A percentile compares a stretch with the other conserved stretches of the same genome.
These are phyloP conservation scores for Papilio demoleus DNA, from an alignment of 2,888 invertebrate genomes.

Conservation along the genomic window DNA sequence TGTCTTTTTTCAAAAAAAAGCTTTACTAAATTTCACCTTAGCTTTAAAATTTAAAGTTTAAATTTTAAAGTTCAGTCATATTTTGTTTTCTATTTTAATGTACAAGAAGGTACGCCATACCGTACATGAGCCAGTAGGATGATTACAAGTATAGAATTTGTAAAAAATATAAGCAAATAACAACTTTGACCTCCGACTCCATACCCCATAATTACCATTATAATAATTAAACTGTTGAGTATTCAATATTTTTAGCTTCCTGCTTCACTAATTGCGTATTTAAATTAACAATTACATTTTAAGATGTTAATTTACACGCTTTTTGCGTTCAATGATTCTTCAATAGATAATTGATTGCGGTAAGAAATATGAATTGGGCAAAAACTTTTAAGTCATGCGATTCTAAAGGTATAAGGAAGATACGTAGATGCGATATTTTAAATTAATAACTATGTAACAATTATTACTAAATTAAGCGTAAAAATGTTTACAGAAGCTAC, in stretches of 20 bases:
- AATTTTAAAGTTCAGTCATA: no score
- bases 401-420: slow-evolving; percentile 1
- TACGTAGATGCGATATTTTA: background rate
- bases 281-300: slow-evolving; percentile 21
- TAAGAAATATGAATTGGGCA: background rate
- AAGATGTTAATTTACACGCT: slow-evolving; percentile 19
- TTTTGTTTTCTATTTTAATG: no score
- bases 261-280: slow-evolving; percentile 29
- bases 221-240: background rate
- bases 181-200: background rate
- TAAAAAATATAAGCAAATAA: slow-evolving; percentile 2
- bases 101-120: no score
- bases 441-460: background rate
- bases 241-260: slow-evolving; percentile 21
- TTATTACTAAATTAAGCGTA: background rate
- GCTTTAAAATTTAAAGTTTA: no score
- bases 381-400: background rate
- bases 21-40: no score
- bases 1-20: no score
- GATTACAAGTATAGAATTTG: background rate
- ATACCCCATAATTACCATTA: slow-evolving; percentile 12
- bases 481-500: slow-evolving; percentile 1
- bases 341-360: slow-evolving; percentile 17
- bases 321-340: slow-evolving; percentile 16
- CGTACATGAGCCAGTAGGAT: no score